These are phyloP conservation scores for Anguilla anguilla DNA, from an alignment of 2,797 vertebrate species.

Conservation along the genomic window DNA sequence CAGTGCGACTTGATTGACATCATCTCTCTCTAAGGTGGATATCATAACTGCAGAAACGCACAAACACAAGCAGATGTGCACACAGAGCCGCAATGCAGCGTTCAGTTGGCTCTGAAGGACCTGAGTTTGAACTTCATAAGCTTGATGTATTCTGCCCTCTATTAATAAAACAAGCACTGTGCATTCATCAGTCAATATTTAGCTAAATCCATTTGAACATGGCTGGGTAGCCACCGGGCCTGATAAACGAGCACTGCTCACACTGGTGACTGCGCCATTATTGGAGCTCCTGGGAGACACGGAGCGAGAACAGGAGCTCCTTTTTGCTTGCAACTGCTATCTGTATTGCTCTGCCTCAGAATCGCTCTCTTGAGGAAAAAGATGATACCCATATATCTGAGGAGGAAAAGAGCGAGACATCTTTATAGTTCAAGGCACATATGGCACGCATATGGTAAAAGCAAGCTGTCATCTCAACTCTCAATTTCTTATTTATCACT, in stretches of 20 bases:
- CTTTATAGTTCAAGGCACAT: background rate
- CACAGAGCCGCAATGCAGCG: background rate
- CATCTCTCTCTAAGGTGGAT: background rate
- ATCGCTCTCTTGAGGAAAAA: conserved; percentile 9
- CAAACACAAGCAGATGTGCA: background rate
- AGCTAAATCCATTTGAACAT: conserved; percentile 5
- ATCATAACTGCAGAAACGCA: background rate
- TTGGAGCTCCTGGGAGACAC: conserved; percentile 19
- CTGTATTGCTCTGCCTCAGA: conserved; percentile 1
- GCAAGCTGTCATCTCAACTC: background rate
- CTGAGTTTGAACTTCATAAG: conserved; percentile 2
- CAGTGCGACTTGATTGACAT: background rate
- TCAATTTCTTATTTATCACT: background rate
- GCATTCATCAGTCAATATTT: conserved; percentile 17
- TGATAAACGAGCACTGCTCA: conserved; percentile 20
- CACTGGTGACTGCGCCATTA: conserved; percentile 10
- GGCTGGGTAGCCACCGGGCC: background rate
- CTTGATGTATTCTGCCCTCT: conserved; percentile 17
- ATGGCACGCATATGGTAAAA: background rate
- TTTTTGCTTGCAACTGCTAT: background rate
- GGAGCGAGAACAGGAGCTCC: background rate
- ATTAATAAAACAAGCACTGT: background rate
- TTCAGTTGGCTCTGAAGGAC: background rate
- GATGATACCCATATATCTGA: conserved; percentile 14
- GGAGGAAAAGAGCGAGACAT: background rate